These are phyloP conservation scores for Engraulis encrasicolus DNA, from an alignment of 2,113 vertebrate genomes.

Conservation along the genomic window DNA sequence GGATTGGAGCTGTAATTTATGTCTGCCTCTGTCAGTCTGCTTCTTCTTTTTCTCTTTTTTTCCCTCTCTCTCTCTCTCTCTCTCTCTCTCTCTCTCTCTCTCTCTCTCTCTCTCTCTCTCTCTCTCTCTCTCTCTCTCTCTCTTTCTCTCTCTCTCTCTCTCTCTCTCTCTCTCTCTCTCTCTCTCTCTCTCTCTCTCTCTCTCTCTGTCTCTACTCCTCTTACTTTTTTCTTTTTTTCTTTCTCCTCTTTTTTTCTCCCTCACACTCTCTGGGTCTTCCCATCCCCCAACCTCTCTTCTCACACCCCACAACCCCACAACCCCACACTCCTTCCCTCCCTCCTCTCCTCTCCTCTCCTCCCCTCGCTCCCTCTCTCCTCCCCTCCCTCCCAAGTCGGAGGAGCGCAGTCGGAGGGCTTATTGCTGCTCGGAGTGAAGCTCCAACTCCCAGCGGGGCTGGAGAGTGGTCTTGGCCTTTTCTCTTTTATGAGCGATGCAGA, in stretches of 20 bases:
- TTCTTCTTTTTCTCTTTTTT: neutral
- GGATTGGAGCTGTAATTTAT: constrained; percentile 6
- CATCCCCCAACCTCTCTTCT: too few species aligned
- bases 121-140: too few species aligned
- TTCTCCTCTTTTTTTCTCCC: constrained; percentile 21
- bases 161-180: neutral
- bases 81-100: neutral
- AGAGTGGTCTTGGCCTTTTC: constrained; percentile 39
- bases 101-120: constrained; percentile 24
- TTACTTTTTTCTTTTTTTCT: neutral
- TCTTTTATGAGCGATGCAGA: constrained; percentile 41
- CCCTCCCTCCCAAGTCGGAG: neutral
- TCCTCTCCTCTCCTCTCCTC: neutral
- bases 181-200: neutral
- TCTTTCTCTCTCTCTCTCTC: too few species aligned
- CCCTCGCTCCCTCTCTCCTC: neutral
- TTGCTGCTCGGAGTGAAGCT: constrained; percentile 4
- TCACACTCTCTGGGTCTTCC: too few species aligned
- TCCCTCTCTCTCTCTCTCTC: neutral
- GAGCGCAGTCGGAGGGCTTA: neutral
- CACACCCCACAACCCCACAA: too few species aligned
- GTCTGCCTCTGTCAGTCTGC: neutral
- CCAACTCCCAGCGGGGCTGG: neutral
- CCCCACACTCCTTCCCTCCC: too few species aligned
- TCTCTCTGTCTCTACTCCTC: neutral